Evolutionary conservation across 1,140 invertebrate genomes (phyloP).

Genomic region (Euura lappo): DNA sequence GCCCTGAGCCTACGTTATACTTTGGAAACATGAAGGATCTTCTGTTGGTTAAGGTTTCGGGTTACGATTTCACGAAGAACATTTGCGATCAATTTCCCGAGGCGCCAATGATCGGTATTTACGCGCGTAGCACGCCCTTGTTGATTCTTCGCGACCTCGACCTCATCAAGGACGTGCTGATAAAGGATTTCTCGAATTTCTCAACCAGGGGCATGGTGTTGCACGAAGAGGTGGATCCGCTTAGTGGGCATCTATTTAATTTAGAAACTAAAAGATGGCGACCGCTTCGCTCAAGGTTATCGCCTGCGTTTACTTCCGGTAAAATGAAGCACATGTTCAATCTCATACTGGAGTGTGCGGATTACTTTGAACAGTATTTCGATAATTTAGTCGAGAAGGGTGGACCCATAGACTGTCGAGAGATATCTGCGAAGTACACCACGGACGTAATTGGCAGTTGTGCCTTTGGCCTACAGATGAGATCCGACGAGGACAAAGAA

Average conservation of each 20-base stretch:
- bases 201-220: slow-evolving; percentile 45
- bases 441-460: slow-evolving; percentile 65
- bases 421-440: slow-evolving; percentile 57
- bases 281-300: slow-evolving; percentile 44
- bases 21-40: slow-evolving; percentile 39
- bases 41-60: slow-evolving; percentile 15
- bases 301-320: slow-evolving; percentile 59
- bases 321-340: slow-evolving; percentile 62
- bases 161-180: slow-evolving; percentile 47
- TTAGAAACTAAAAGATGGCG: slow-evolving; percentile 47
- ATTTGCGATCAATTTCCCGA: slow-evolving; percentile 31
- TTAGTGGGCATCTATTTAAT: slow-evolving; percentile 58
- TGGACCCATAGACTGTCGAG: slow-evolving; percentile 57
- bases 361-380: slow-evolving; percentile 52
- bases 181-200: slow-evolving; percentile 48
- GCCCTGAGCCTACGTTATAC: slow-evolving; percentile 32
- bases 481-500: slow-evolving; percentile 59
- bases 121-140: slow-evolving; percentile 34
- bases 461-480: slow-evolving; percentile 66
- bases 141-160: slow-evolving; percentile 54
- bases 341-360: slow-evolving; percentile 46
- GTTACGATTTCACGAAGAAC: slow-evolving; percentile 21
- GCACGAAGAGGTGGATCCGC: slow-evolving; percentile 54
- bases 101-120: slow-evolving; percentile 37
- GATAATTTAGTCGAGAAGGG: slow-evolving; percentile 44